Evolutionary conservation across 1,140 invertebrate species (phyloP).

Genomic region (Aphelinus atriplicis): DNA sequence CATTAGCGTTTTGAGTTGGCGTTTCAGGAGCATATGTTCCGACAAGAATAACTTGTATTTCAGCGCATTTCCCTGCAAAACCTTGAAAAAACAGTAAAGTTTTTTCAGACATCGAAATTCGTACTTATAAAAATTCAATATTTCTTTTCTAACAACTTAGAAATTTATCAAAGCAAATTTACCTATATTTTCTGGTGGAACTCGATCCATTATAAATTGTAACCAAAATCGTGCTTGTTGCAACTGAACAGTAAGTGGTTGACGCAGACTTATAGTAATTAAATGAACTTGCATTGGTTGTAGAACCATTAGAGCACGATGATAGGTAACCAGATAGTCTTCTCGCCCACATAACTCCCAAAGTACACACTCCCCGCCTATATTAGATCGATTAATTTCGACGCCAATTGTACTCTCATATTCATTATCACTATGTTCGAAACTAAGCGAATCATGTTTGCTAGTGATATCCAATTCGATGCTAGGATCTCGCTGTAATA

Average conservation of each 20-base stretch:
- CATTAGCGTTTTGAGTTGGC: constrained; percentile 56
- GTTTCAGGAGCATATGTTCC: constrained; percentile 64
- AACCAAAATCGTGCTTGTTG: constrained; percentile 85
- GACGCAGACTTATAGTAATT: constrained; percentile 79
- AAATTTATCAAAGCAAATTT: constrained; percentile 46
- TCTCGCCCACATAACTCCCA: constrained; percentile 89
- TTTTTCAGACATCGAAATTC: too few species aligned
- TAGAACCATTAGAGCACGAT: constrained; percentile 78
- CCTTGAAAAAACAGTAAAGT: constrained; percentile 44
- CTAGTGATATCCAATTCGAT: constrained; percentile 74
- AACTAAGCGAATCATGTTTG: constrained; percentile 71
- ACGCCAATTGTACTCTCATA: constrained; percentile 64
- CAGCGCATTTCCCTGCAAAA: constrained; percentile 61
- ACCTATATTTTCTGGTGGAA: constrained; percentile 78
- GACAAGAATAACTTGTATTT: constrained; percentile 62
- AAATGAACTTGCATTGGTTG: constrained; percentile 72
- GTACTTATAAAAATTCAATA: too few species aligned
- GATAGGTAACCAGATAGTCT: constrained; percentile 81
- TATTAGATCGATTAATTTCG: constrained; percentile 60
- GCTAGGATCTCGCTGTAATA: constrained; percentile 58
- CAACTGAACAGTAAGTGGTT: constrained; percentile 77
- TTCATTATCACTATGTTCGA: constrained; percentile 69
- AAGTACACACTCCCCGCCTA: constrained; percentile 66
- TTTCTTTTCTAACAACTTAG: too few species aligned
- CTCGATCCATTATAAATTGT: constrained; percentile 79